Base-by-base conservation (phyloP, 1,140 invertebrate genomes). In the Mesaphorura yosii region DNA sequence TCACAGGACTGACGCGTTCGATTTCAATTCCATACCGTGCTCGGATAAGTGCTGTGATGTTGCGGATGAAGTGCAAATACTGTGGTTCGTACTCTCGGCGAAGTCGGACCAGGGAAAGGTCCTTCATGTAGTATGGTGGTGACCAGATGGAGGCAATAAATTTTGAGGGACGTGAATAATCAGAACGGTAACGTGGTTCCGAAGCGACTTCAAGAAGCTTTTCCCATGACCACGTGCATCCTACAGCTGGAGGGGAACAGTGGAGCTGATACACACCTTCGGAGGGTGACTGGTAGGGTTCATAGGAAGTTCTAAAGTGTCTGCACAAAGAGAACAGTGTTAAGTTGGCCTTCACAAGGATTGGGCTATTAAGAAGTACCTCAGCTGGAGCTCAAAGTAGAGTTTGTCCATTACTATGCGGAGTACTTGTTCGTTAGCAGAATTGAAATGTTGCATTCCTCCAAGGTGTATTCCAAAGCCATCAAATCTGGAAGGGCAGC, bases 61-160 rank as follows among this genome's bases (percentile, higher is more conserved):
- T 55, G 22, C 55, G 51, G 10, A 59, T 19, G 38, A 27, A 59
- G 17, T 51, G 34, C 34, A 47, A 52, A 38, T 41, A 59, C 6
- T 46, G 23, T 7, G 5, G 4, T 23, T 59, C 52, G 51, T 51
- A 48, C 1, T 51, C 39, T 20, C 27, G 31, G 12, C n/a, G 15
- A 4, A 59, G 22, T 7, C 42, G 31, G n/a, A 28, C n/a, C 2
- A n/a, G 14, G 19, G 19, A 26, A 23, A 42, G 48, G 40, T 59
- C 49, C 52, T 51, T 53, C 34, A 38, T 46, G 28, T 59, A 59
- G 37, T 55, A 29, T 6, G 57, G 57, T 19, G 57, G 52, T 37
- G 37, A 50, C 57, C 57, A 59, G 28, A 59, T 29, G 1, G 57
- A 59, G 3, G 52, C 53, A 31, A 55, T 38, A 1, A 51, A 14